phyloP scores from a whole-genome alignment of 2,888 invertebrate species.

The Hetaerina titia region DNA sequence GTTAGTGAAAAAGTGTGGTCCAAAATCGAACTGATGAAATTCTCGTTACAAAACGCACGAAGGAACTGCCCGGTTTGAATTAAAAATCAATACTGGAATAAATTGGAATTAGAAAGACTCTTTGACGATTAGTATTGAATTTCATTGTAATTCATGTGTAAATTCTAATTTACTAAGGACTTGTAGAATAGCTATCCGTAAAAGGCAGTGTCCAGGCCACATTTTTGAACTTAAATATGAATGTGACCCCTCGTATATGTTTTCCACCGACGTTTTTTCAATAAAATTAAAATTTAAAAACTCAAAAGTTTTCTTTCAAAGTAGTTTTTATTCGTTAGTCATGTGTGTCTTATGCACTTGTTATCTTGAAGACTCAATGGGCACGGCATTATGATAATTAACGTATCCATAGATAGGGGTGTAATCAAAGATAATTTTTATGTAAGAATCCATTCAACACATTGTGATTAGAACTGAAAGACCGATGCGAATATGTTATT shows the following conservation, averaged over 20 bases:
- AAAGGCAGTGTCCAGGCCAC: constrained; percentile 10
- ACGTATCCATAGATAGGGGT: neutral
- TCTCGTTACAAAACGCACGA: neutral
- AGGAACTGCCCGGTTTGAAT: neutral
- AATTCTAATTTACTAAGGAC: neutral
- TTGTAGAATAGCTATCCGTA: neutral
- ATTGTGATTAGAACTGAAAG: neutral
- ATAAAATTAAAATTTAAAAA: neutral
- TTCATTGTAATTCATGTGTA: neutral
- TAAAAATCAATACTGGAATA: neutral
- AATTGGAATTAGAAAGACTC: neutral
- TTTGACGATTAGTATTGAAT: neutral
- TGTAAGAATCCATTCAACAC: neutral
- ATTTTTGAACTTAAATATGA: neutral
- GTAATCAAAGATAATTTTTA: neutral
- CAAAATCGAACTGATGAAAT: neutral
- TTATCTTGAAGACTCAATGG: neutral
- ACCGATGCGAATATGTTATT: neutral
- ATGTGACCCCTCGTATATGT: neutral
- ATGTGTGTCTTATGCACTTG: no score
- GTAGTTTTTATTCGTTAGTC: no score
- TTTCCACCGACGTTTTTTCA: neutral
- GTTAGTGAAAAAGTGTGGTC: neutral
- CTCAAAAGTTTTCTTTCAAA: neutral
- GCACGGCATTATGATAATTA: neutral